phyloP scores from a whole-genome alignment of 1,140 invertebrate species.

The Callitettix versicolor region DNA sequence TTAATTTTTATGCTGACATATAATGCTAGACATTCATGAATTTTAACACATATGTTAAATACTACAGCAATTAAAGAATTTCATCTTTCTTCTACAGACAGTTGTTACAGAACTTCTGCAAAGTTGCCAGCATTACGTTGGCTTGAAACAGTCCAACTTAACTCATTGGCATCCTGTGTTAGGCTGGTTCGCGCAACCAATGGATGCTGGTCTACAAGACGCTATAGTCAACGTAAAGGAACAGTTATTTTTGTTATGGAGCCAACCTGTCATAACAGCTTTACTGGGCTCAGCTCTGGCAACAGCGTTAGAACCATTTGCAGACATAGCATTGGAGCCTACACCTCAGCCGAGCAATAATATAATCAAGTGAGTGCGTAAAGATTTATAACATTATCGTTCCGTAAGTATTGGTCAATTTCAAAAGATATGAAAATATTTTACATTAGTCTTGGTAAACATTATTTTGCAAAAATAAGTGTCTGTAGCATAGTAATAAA shows the following conservation, averaged over 20 bases:
- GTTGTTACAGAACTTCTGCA: constrained; percentile 70
- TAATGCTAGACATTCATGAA: no score
- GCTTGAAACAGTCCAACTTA: constrained; percentile 74
- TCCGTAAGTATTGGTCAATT: no score
- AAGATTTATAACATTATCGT: no score
- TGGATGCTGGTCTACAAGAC: constrained; percentile 72
- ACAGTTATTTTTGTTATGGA: constrained; percentile 82
- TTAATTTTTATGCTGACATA: no score
- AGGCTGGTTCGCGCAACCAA: constrained; percentile 88
- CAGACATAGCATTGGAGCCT: constrained; percentile 7
- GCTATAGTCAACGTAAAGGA: constrained; percentile 66
- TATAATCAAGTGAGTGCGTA: constrained; percentile 24
- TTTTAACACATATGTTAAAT: no score
- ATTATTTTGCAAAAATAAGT: no score
- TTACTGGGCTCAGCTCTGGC: constrained; percentile 36
- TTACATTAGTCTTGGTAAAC: neutral
- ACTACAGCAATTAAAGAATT: no score
- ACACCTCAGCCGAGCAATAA: constrained; percentile 15
- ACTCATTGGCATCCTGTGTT: constrained; percentile 96
- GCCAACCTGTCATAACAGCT: constrained; percentile 46
- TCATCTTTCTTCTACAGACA: no score
- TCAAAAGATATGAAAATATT: constrained; percentile 3
- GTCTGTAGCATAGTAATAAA: no score
- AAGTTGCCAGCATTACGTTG: constrained; percentile 74
- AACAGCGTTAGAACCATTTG: constrained; percentile 33